Conservation (phyloP, 35 echinoderm and acorn worm species). For the Ophiothrix spiculata region DNA sequence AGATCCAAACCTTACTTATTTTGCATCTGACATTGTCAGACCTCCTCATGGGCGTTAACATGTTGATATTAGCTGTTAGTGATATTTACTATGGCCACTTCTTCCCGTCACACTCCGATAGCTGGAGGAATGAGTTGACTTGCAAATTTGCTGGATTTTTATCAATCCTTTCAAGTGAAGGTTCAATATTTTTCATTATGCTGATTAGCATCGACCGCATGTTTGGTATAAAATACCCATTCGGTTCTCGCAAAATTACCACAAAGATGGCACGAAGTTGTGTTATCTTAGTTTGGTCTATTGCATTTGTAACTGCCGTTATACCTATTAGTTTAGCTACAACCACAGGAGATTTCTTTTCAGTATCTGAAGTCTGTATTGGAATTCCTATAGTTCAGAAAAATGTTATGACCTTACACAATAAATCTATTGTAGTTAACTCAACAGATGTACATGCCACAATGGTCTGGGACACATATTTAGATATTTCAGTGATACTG, state of each 20-base stretch:
- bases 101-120: slow-evolving; percentile 11
- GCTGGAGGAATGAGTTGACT: slow-evolving; percentile 1
- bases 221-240: slow-evolving; percentile 6
- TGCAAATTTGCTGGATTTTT: slow-evolving; percentile 38
- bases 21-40: not conserved
- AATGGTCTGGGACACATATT: too few species aligned
- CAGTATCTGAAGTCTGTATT: not conserved
- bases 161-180: slow-evolving; percentile 42
- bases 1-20: not conserved
- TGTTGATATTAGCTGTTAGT: slow-evolving; percentile 30
- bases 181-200: slow-evolving; percentile 39
- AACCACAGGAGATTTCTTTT: not conserved
- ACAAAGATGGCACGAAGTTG: not conserved
- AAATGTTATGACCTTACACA: too few species aligned
- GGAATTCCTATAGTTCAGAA: not conserved
- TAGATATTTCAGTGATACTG: too few species aligned
- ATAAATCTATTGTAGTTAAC: too few species aligned
- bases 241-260: not conserved
- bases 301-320: not conserved
- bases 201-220: slow-evolving; percentile 50
- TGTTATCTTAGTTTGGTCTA: not conserved
- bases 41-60: slow-evolving; percentile 48
- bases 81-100: slow-evolving; percentile 22
- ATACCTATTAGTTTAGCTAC: not conserved
- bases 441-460: too few species aligned